These are phyloP conservation scores for Flexamia atlantica DNA, from an alignment of 2,888 invertebrate species.

Conservation along the genomic window DNA sequence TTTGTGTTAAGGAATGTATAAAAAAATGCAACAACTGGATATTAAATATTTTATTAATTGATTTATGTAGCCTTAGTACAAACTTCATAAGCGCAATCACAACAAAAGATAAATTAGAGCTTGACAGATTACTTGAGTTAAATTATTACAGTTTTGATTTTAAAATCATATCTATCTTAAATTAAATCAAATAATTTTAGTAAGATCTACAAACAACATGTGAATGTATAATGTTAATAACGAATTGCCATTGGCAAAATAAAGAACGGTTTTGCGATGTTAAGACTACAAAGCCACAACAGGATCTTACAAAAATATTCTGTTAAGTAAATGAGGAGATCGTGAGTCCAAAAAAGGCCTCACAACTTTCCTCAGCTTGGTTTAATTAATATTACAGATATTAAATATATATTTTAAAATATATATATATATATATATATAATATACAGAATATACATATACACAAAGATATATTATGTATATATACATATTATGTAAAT, in stretches of 20 bases:
- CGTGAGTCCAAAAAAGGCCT: not conserved
- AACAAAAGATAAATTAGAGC: constrained; percentile 36
- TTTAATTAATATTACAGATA: constrained; percentile 53
- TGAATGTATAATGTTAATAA: constrained; percentile 36
- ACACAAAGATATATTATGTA: constrained; percentile 8
- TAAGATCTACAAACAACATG: constrained; percentile 13
- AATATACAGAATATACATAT: constrained; percentile 8
- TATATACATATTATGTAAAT: too few relatives aligned
- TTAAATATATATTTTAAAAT: too few relatives aligned
- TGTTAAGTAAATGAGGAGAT: constrained; percentile 11
- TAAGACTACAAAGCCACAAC: constrained; percentile 26
- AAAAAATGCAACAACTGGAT: not conserved
- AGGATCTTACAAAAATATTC: constrained; percentile 37
- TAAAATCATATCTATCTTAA: not conserved
- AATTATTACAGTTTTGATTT: constrained; percentile 6
- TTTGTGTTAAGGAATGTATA: not conserved
- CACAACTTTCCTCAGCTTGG: constrained; percentile 1
- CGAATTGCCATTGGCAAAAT: constrained; percentile 40
- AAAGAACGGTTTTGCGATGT: constrained; percentile 1
- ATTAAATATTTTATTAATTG: constrained; percentile 54
- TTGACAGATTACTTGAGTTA: constrained; percentile 17
- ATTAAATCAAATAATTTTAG: constrained; percentile 35
- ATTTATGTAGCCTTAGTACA: constrained; percentile 54
- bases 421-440: too few relatives aligned
- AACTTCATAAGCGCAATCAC: constrained; percentile 52